Conservation (phyloP, 2,888 invertebrate species). For the Eupithecia pulchellata region DNA sequence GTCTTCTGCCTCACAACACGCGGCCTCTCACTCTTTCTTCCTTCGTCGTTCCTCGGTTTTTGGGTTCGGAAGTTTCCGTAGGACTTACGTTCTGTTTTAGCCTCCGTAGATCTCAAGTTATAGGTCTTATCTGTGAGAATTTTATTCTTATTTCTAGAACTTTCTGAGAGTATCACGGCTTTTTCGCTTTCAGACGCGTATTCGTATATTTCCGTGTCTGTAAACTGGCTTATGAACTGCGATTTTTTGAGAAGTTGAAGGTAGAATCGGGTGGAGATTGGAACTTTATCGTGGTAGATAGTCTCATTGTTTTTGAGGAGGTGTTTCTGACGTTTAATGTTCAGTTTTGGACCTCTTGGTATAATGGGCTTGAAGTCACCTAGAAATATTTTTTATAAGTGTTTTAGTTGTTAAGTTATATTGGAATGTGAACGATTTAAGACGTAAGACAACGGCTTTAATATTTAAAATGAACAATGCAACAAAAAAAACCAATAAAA, state of each 20-base stretch:
- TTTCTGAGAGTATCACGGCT: constrained; percentile 56
- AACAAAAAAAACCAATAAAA: too few relatives aligned
- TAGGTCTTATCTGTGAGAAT: constrained; percentile 66
- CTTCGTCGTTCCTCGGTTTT: constrained; percentile 45
- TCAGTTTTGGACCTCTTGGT: constrained; percentile 55
- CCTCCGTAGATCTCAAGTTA: constrained; percentile 71
- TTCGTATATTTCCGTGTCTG: constrained; percentile 69
- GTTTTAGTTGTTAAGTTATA: too few relatives aligned
- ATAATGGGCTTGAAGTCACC: constrained; percentile 57
- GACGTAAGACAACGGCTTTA: too few relatives aligned
- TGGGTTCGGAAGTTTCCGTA: constrained; percentile 58
- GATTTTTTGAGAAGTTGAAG: constrained; percentile 74
- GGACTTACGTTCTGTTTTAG: constrained; percentile 69
- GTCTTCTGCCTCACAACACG: constrained; percentile 15
- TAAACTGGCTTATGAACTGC: constrained; percentile 71
- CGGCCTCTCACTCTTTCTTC: background rate
- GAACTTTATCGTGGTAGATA: constrained; percentile 75
- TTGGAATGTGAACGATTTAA: too few relatives aligned
- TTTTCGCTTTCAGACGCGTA: constrained; percentile 77
- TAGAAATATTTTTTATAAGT: too few relatives aligned
- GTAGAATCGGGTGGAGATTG: constrained; percentile 76
- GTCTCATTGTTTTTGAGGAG: constrained; percentile 74
- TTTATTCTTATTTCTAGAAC: constrained; percentile 54
- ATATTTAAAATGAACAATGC: too few relatives aligned
- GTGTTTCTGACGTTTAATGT: constrained; percentile 65